Evolutionary conservation across 2,888 invertebrate species (phyloP), one percentile per base, ranked within the genome.

Genomic region (Ephialtes manifestator): DNA sequence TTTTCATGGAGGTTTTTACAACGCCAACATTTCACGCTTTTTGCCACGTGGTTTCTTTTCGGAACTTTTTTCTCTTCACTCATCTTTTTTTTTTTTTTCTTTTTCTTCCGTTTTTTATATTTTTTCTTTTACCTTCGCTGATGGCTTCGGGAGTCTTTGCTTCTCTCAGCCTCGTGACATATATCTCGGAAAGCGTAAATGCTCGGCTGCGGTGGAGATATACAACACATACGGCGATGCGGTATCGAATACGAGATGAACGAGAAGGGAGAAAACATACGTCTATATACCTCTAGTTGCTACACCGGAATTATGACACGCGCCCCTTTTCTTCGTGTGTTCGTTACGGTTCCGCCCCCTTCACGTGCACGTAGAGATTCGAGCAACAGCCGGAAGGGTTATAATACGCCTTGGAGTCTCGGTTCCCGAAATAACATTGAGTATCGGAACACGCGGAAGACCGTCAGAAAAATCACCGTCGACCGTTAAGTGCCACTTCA

Each of bases 401-500:
- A 75, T 70, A 58, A 67, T 48, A 53, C 70, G 75, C 68, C 58
- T 18, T n/a, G 28, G 31, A 60, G 48, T 43, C 35, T 35, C 28
- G 63, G 39, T 39, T 85, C 83, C 80, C 70, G 72, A 85, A 85
- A 85, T 85, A 85, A 81, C 51, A n/a, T 65, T 13, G 58, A 60
- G 18, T 55, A 71, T 78, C 68, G 60, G 39, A 58, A 24, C 72
- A 65, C 78, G 71, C 78, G 79, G 58, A 71, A 85, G 84, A 39
- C 60, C 35, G 31, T 3, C 48, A 28, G 28, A 39, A 70, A 46
- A 55, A 20, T 58, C 46, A 43, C 35, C n/a, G 77, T 4, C 39
- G 83, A 79, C 77, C 85, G 84, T 87, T 39, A 84, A 88, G 35
- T 87, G 74, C 81, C 68, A 80, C 78, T 84, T 84, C 65, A 71